Conservation (phyloP, 2,888 invertebrate species). For the Tromatobia lineatoria region DNA sequence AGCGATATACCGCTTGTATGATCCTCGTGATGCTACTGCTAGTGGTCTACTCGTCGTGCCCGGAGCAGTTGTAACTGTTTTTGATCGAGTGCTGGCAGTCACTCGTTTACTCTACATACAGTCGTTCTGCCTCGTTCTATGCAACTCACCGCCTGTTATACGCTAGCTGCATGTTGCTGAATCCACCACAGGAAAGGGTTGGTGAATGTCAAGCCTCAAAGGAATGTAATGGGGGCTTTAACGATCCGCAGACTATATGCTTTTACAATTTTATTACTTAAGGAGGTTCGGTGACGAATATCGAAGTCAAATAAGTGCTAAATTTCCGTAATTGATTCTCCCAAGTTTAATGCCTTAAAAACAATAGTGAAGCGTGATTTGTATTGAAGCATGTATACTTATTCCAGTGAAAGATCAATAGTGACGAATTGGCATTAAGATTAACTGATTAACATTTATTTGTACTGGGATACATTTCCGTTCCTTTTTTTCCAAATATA, state of each 20-base stretch:
- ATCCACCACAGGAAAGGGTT: neutral
- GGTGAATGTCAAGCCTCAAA: neutral
- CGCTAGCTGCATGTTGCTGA: neutral
- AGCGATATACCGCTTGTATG: conserved; percentile 26
- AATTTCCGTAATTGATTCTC: no score
- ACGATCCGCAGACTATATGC: neutral
- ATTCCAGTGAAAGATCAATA: no score
- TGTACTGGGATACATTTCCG: no score
- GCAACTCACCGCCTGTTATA: conserved; percentile 25
- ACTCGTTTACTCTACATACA: conserved; percentile 52
- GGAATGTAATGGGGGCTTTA: neutral
- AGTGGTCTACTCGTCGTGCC: conserved; percentile 36
- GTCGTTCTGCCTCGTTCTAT: conserved; percentile 59
- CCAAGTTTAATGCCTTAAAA: no score
- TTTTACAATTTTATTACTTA: no score
- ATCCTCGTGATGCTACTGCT: conserved; percentile 24
- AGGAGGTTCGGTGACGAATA: no score
- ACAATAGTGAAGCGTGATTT: no score
- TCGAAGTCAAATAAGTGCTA: no score
- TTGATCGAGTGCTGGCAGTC: conserved; percentile 65
- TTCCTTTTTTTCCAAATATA: no score
- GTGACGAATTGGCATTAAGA: no score
- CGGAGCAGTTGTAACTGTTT: conserved; percentile 68
- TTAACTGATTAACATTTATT: no score
- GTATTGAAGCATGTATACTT: no score